Base-by-base conservation (phyloP, 1,140 invertebrate genomes). In the Zaprionus ornatus region DNA sequence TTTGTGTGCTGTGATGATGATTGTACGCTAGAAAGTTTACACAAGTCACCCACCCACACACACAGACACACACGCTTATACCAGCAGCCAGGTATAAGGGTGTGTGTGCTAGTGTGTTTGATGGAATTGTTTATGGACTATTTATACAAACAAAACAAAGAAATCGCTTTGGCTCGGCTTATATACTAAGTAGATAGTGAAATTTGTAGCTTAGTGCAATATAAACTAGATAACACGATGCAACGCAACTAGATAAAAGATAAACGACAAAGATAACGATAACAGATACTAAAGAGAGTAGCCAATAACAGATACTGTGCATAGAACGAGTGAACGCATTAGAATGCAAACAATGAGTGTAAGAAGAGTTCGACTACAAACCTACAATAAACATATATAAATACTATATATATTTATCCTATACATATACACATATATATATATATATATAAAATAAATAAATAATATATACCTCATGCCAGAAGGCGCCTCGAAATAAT, bases 1-100 rank as follows among this genome's bases (percentile, higher is more conserved):
- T 80, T 79, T 68, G 80, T 84, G 70, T 88, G 84, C 84, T 88
- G 84, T 88, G 84, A 32, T 32, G 29, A 29, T 29, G 27, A 88
- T 88, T 88, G 80, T 85, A 70, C 35, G 77, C 83, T 75, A 56
- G 50, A 2, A 19, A 17, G 37, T 71, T 48, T n/a, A 17, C 40
- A 21, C 52, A 42, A 67, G 15, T n/a, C 25, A 59, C 27, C 23
- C 42, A 48, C 29, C 35, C 42, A 25, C 40, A 52, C 69, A 55
- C 75, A 27, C 48, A 63, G 45, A 55, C 67, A 52, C 71, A 42
- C 56, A 60, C 59, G 42, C 63, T 55, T 23, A 2, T 54, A 61
- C 42, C 12, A 48, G 29, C 85, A 90, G 85, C 85, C 85, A 79
- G 63, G 29, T 74, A 66, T 70, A 54, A 35, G 45, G 65, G 63